Base-by-base conservation (phyloP, 2,797 vertebrate species). In the Tauraco hartlaubi region DNA sequence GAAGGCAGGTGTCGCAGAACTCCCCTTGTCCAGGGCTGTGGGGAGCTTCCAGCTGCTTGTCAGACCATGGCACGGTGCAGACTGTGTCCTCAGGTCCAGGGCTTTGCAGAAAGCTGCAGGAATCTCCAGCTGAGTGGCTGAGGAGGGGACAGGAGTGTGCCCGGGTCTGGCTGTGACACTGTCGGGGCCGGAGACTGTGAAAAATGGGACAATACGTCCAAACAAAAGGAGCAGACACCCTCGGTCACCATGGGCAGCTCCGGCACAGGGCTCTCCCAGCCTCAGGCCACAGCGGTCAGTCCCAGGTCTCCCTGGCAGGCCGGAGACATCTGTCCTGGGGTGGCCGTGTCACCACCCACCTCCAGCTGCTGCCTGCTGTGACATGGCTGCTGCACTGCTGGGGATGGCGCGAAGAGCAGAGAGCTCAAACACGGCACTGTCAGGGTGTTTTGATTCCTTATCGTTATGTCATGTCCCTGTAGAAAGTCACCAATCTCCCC, bases 321-420 rank as follows among this genome's bases (percentile, higher is more conserved):
- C 0, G 1, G 25, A 75, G 37, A 67, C 44, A 37, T 21, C 21
- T 0, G 2, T 44, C 28, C 39, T n/a, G 46, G 48, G 22, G 33
- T 39, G 48, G 19, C 41, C 29, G 14, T 39, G 15, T 54, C 64
- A 62, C 48, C 28, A 29, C 23, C 29, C 37, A 35, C 31, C n/a
- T 15, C 26, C 44, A 59, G 26, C 52, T 37, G 21, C 31, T 61
- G 22, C 31, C 31, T 13, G 11, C 44, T 14, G 12, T 58, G 61
- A 51, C 17, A 12, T 4, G 22, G 55, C 46, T 22, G 11, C 31
- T 26, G 1, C 11, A 1, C 44, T 44, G 26, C 6, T 61, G 10
- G 8, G 33, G 23, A 22, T 69, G 63, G 12, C 46, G 73, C 48
- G 17, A 62, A 15, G 48, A 62, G 48, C n/a, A 43, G 22, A 10